These are phyloP conservation scores for Gymnoscopelus microlampas DNA, from an alignment of 2,797 vertebrate genomes.

Conservation along the genomic window DNA sequence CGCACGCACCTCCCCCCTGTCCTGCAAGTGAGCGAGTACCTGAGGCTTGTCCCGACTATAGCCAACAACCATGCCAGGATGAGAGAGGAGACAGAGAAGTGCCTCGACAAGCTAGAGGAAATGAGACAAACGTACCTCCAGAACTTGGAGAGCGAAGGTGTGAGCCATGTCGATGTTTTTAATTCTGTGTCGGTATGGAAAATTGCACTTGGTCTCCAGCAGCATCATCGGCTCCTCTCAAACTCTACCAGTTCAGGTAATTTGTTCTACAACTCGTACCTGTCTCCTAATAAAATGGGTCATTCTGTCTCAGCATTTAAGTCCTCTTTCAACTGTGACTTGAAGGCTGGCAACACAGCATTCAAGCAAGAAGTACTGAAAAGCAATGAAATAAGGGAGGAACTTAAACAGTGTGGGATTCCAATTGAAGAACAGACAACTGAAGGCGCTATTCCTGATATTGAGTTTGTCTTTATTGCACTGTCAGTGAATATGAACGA, in stretches of 20 bases:
- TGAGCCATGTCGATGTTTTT: not conserved
- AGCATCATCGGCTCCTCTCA: not conserved
- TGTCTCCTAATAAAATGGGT: too few relatives aligned
- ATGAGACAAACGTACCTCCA: not conserved
- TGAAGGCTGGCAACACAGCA: not conserved
- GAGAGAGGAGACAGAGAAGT: not conserved
- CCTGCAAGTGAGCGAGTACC: too few relatives aligned
- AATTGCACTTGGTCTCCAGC: not conserved
- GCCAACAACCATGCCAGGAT: slow-evolving; percentile 1
- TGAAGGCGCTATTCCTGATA: too few relatives aligned
- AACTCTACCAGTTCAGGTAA: too few relatives aligned
- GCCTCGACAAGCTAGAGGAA: not conserved
- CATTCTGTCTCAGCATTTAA: too few relatives aligned
- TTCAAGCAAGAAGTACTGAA: not conserved
- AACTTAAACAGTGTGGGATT: not conserved
- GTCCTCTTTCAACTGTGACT: too few relatives aligned
- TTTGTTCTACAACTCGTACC: too few relatives aligned
- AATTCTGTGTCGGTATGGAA: not conserved
- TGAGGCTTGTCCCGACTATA: too few relatives aligned
- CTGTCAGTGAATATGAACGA: too few relatives aligned
- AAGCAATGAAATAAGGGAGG: not conserved
- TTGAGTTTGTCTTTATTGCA: too few relatives aligned
- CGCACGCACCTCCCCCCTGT: too few relatives aligned
- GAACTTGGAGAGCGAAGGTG: not conserved
- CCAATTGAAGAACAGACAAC: too few relatives aligned